Base-by-base conservation (phyloP, 2,888 invertebrate species). In the Drosophila demipolita region DNA sequence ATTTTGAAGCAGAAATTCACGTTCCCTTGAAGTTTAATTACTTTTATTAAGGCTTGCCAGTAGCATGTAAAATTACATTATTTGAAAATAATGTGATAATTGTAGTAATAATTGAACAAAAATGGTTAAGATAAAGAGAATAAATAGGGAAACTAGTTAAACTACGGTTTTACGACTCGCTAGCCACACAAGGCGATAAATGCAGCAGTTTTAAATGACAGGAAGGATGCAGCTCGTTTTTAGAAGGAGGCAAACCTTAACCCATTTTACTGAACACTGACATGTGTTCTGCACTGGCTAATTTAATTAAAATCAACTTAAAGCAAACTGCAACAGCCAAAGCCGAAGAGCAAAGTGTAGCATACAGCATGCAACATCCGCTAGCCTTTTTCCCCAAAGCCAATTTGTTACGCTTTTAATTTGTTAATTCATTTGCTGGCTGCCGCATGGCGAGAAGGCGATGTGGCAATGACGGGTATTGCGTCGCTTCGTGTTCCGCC, bases 231-330 rank as follows among this genome's bases (percentile, higher is more conserved):
- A 50, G 36, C 35, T 40, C 29, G 49, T 35, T 50, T 50, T 55
- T 32, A 29, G 38, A 15, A 17, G 57, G 23, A 11, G 20, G 35
- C n/a, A 35, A 20, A 58, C 23, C 15, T 45, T 20, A 63, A 57
- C 63, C 45, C 50, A 26, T 45, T 52, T 50, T n/a, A 29, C 26
- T 26, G 5, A 29, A 71, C 69, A 71, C 69, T 74, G 83, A 74
- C 77, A 85, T 85, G 76, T 81, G 77, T 67, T 74, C 48, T 71
- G 64, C 72, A 68, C 66, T 63, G 59, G 66, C 75, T 87, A 87
- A 87, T 87, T 87, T 82, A 87, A 87, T 87, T 87, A 87, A 88
- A 88, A 81, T 77, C 81, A 87, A 88, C 87, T 88, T 82, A 79
- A 75, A 73, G 81, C 82, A 74, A 72, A 54, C 62, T 29, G 65